Conservation (phyloP, 2,113 vertebrate genomes). For the Apaloderma vittatum region DNA sequence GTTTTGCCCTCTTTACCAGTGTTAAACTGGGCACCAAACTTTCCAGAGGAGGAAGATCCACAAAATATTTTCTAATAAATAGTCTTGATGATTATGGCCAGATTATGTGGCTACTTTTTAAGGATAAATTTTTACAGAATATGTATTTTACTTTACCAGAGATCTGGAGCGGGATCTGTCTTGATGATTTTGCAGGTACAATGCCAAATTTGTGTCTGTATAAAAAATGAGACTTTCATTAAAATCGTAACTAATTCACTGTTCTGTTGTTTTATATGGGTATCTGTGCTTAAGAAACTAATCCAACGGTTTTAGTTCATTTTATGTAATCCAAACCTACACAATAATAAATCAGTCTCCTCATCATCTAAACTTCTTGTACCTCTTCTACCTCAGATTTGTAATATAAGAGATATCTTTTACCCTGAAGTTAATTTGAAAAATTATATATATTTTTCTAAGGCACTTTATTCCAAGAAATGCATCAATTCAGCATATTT, state of each 20-base stretch:
- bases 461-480: conserved; percentile 51
- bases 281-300: background rate
- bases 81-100: background rate
- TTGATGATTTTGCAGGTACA: background rate
- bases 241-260: background rate
- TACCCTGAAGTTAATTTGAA: conserved; percentile 53
- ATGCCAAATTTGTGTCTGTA: background rate
- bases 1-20: background rate
- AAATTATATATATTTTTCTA: conserved; percentile 28
- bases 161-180: background rate
- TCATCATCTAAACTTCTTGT: background rate
- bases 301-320: background rate
- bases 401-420: background rate
- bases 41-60: background rate
- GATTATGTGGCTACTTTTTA: background rate
- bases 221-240: background rate
- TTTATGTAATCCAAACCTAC: background rate
- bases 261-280: background rate
- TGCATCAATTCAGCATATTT: conserved; percentile 60
- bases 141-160: background rate
- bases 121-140: background rate
- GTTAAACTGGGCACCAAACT: background rate
- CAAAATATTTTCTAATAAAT: background rate
- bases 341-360: background rate
- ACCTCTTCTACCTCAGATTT: background rate